phyloP scores from a whole-genome alignment of 2,888 invertebrate genomes.

The Tetragonula carbonaria region DNA sequence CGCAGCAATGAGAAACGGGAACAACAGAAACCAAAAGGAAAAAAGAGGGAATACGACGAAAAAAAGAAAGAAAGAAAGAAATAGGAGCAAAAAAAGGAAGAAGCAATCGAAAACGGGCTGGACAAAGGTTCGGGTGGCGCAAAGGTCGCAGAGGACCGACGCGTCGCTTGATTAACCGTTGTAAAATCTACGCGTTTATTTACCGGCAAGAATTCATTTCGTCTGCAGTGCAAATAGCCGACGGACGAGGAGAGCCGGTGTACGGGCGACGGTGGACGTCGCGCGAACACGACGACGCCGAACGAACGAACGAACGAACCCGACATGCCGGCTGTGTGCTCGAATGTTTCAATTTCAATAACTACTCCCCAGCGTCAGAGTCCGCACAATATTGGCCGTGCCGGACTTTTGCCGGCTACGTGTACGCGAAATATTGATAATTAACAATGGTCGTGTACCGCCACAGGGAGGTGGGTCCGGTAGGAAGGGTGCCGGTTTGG shows the following conservation, averaged over 20 bases:
- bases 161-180: conserved; percentile 75
- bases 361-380: conserved; percentile 83
- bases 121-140: conserved; percentile 35
- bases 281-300: conserved; percentile 60
- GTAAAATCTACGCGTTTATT: conserved; percentile 76
- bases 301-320: conserved; percentile 58
- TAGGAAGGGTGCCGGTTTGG: conserved; percentile 57
- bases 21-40: neutral
- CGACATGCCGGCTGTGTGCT: conserved; percentile 74
- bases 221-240: conserved; percentile 72
- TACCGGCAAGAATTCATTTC: conserved; percentile 76
- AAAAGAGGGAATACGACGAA: neutral
- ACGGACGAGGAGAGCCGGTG: conserved; percentile 62
- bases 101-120: conserved; percentile 24
- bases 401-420: conserved; percentile 75
- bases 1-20: no score
- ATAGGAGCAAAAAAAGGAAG: neutral
- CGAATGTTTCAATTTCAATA: conserved; percentile 84
- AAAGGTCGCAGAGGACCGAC: conserved; percentile 23
- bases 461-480: conserved; percentile 69
- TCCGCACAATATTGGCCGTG: conserved; percentile 74
- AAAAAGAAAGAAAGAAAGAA: neutral
- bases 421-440: conserved; percentile 83
- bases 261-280: conserved; percentile 60
- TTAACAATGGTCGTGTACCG: conserved; percentile 82